Base-by-base conservation (phyloP, 1,140 invertebrate genomes). In the Macrocentrus cingulum region DNA sequence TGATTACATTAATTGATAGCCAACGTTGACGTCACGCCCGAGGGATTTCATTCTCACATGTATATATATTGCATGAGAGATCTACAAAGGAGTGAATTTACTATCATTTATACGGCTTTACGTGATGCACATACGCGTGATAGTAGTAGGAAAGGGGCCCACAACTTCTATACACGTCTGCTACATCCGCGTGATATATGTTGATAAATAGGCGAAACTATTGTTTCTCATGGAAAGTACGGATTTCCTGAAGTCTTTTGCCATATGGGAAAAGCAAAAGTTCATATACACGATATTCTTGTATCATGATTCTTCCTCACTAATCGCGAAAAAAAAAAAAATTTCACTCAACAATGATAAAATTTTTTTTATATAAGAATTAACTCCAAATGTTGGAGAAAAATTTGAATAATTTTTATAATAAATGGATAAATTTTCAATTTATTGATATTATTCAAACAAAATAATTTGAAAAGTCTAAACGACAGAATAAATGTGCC, bases 1-100 rank as follows among this genome's bases (percentile, higher is more conserved):
- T 56, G 52, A 61, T 61, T 61, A 61, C 56, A 58, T 62, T 62
- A 62, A 62, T 62, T 62, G 60, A 62, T 62, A 62, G 60, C 37
- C 55, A 34, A 55, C 52, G 42, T 51, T 62, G 55, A 58, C 48
- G 45, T 51, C 45, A 9, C 32, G 32, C 56, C 60, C 39, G 15
- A 11, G 13, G 56, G 56, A 32, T 36, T 54, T 22, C 32, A 34
- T 59, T 46, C 52, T n/a, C 36, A 5, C 16, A 23, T 39, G 46
- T 13, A 41, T 32, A 42, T 32, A 20, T n/a, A n/a, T n/a, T 32
- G n/a, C 44, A 55, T 45, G 39, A 55, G 16, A 55, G 51, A 32
- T 34, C 52, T 45, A 39, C 13, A 39, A 32, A 34, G 13, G 15
- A 46, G 54, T 25, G 54, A 29, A 56, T 56, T 56, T 48, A 56